These are phyloP conservation scores for Rana temporaria DNA, from an alignment of 2,113 vertebrate genomes.

Conservation along the genomic window DNA sequence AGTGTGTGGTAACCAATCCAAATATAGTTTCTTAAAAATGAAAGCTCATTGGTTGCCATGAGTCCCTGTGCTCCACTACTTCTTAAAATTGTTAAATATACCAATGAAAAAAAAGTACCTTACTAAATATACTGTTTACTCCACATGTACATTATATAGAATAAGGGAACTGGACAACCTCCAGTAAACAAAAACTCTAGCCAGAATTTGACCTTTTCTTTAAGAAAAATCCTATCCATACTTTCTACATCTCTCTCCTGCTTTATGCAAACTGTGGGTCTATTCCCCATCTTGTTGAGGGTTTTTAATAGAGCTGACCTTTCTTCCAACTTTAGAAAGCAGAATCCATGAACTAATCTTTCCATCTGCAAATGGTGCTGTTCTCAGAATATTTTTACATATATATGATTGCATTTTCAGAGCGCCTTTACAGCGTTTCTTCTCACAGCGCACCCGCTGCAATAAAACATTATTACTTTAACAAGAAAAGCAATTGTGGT, in stretches of 20 bases:
- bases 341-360: constrained; percentile 24
- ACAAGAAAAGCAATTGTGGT: constrained; percentile 15
- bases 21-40: no score
- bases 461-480: constrained; percentile 18
- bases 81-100: no score
- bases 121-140: no score
- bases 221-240: no score
- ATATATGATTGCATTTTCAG: constrained; percentile 27
- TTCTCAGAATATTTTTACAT: constrained; percentile 45
- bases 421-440: neutral
- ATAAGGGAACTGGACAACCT: no score
- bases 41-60: no score
- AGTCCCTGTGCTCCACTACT: no score
- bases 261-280: neutral
- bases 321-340: constrained; percentile 27
- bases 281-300: neutral
- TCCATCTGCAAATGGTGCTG: constrained; percentile 30
- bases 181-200: no score
- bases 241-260: neutral
- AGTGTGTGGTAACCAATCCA: no score
- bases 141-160: no score
- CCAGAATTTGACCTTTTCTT: no score
- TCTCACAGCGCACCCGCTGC: neutral
- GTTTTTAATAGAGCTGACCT: constrained; percentile 39
- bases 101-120: no score